Evolutionary conservation across 2,113 vertebrate genomes (phyloP), one percentile per base, ranked within the genome.

Genomic region (Psilopogon haemacephalus): DNA sequence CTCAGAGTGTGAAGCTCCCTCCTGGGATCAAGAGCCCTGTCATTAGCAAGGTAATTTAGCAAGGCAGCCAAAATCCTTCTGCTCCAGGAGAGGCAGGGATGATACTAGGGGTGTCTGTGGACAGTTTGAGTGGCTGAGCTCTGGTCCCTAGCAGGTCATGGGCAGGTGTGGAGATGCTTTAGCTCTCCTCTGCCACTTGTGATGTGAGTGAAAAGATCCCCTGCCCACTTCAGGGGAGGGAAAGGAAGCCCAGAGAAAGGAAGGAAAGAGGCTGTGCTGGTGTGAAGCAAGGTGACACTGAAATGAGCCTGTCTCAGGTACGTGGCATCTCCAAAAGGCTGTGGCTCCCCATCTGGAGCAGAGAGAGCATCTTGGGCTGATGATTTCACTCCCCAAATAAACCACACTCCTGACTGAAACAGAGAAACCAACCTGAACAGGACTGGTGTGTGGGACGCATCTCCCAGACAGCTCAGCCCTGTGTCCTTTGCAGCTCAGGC

Each of bases 401-500:
- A 89, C 82, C 84, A 65, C 92, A 87, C 84, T 92, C 37, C 48
- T 91, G 93, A 92, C 81, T 93, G 91, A 94, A 96, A 92, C 6
- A 92, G 93, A 90, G 92, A 95, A 89, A 87, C 55, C 60, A 89
- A 87, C 55, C 60, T 70, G 64, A 65, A 8, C 59, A 90, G 74
- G 91, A 38, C 75, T 56, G 1, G 26, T 70, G 90, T 75, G 95
- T 93, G 94, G 95, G 89, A 79, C 0, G 59, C 86, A 52, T 82
- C 90, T 90, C 90, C 84, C 95, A 94, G 88, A 75, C 86, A 75
- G 78, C 95, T 96, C 95, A 95, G 95, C 95, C 90, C 88, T 56
- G 11, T 65, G 52, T 90, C 95, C 90, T 90, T 32, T 86, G 88
- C 95, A 70, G 92, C 26, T 9, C 83, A 33, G 30, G 82, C 95